phyloP scores from a whole-genome alignment of 1,140 invertebrate genomes.

The Eriosoma lanigerum region DNA sequence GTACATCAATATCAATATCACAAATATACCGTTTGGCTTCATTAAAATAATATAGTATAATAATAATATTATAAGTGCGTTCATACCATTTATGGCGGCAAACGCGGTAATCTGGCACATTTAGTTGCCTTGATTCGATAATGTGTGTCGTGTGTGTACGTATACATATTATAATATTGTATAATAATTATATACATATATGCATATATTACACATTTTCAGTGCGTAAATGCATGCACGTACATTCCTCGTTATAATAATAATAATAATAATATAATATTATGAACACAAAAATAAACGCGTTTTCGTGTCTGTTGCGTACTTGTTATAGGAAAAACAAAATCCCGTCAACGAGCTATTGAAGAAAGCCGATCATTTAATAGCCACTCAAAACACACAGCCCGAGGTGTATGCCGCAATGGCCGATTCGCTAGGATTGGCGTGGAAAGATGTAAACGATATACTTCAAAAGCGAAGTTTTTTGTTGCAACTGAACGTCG shows the following conservation, averaged over 20 bases:
- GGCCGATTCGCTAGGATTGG: slow-evolving; percentile 83
- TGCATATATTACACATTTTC: background rate
- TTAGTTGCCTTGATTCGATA: slow-evolving; percentile 31
- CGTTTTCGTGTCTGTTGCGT: background rate
- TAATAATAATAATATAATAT: background rate
- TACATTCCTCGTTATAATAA: background rate
- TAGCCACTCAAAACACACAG: slow-evolving; percentile 71
- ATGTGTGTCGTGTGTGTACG: background rate
- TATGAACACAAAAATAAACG: background rate
- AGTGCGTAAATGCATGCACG: too few species aligned
- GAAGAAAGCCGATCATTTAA: slow-evolving; percentile 79
- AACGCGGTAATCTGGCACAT: background rate
- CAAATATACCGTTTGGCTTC: background rate
- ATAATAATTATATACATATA: background rate
- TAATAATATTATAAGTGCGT: background rate
- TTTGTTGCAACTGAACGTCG: slow-evolving; percentile 74
- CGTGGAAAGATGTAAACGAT: slow-evolving; percentile 84
- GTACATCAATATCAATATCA: background rate
- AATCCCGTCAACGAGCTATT: slow-evolving; percentile 87
- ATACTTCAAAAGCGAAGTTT: slow-evolving; percentile 76
- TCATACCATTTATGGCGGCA: slow-evolving; percentile 44
- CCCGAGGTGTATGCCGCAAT: slow-evolving; percentile 85
- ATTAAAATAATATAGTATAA: slow-evolving; percentile 15
- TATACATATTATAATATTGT: background rate
- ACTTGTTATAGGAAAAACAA: slow-evolving; percentile 73